Percentiles rank a stretch among this genome's conserved stretches.
Conservation (phyloP, 2,113 vertebrate genomes). For the Charadrius vociferus region DNA sequence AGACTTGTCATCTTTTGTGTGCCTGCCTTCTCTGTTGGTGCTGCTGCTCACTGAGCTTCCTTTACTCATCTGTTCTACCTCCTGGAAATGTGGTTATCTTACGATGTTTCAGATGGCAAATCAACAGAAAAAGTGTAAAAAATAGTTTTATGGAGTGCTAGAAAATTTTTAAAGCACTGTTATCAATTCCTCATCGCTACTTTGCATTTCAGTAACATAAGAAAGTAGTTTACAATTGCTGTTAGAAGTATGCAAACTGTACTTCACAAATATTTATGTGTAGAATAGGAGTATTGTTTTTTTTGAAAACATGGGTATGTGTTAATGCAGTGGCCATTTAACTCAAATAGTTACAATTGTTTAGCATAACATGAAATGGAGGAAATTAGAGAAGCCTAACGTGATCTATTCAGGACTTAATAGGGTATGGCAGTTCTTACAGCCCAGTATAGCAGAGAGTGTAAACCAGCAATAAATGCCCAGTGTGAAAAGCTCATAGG, state of each 20-base stretch:
- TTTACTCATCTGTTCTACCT: not conserved
- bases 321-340: not conserved
- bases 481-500: not conserved
- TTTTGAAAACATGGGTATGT: not conserved
- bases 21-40: not conserved
- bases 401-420: not conserved
- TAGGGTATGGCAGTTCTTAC: not conserved
- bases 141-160: accelerated
- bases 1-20: not conserved
- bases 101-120: not conserved
- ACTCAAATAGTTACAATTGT: not conserved
- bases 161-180: not conserved
- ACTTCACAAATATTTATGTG: not conserved
- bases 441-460: not conserved
- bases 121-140: not conserved
- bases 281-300: not conserved
- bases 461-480: not conserved
- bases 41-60: not conserved
- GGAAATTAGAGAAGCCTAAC: not conserved
- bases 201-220: not conserved
- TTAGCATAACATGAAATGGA: not conserved
- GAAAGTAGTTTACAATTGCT: not conserved
- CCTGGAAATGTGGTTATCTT: not conserved
- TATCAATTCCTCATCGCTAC: not conserved
- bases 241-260: not conserved